These are phyloP conservation scores for Cosmorhoe ocellata DNA, from an alignment of 2,888 invertebrate species.

Conservation along the genomic window DNA sequence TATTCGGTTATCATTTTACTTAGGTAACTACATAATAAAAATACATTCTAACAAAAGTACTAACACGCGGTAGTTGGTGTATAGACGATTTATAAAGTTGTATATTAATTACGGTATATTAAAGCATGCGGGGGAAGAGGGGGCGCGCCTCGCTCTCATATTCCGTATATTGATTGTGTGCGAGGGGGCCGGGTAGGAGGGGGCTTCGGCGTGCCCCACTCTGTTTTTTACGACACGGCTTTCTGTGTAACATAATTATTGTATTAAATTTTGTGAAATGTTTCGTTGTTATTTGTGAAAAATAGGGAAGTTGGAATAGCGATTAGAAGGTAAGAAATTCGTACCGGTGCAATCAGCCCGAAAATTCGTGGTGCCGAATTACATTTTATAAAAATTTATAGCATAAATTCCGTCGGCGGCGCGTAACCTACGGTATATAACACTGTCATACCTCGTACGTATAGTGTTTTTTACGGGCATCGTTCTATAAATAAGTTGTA, in stretches of 20 bases:
- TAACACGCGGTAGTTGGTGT: slow-evolving; percentile 59
- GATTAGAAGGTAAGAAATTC: slow-evolving; percentile 74
- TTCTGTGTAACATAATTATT: slow-evolving; percentile 83
- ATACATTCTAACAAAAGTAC: slow-evolving; percentile 32
- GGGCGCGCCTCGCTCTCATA: slow-evolving; percentile 82
- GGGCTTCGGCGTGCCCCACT: slow-evolving; percentile 83
- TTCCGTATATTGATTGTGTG: slow-evolving; percentile 83
- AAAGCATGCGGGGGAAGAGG: slow-evolving; percentile 82
- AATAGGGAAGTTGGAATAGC: slow-evolving; percentile 74
- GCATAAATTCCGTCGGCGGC: slow-evolving; percentile 79
- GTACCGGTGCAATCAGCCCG: slow-evolving; percentile 59
- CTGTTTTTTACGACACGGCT: slow-evolving; percentile 84
- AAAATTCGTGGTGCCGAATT: slow-evolving; percentile 62
- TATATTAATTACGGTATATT: slow-evolving; percentile 82
- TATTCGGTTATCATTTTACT: background rate
- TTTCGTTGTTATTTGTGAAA: slow-evolving; percentile 81
- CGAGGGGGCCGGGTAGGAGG: slow-evolving; percentile 81
- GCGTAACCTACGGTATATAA: slow-evolving; percentile 80
- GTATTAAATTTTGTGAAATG: slow-evolving; percentile 82
- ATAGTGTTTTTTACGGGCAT: slow-evolving; percentile 83
- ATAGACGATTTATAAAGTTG: slow-evolving; percentile 79
- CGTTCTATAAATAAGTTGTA: slow-evolving; percentile 83
- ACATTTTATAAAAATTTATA: slow-evolving; percentile 75
- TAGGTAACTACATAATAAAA: slow-evolving; percentile 4
- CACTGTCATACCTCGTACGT: slow-evolving; percentile 83